Percentiles rank a stretch among this genome's conserved stretches.
Conservation (phyloP, 2,888 invertebrate genomes). For the Macropis europaea region DNA sequence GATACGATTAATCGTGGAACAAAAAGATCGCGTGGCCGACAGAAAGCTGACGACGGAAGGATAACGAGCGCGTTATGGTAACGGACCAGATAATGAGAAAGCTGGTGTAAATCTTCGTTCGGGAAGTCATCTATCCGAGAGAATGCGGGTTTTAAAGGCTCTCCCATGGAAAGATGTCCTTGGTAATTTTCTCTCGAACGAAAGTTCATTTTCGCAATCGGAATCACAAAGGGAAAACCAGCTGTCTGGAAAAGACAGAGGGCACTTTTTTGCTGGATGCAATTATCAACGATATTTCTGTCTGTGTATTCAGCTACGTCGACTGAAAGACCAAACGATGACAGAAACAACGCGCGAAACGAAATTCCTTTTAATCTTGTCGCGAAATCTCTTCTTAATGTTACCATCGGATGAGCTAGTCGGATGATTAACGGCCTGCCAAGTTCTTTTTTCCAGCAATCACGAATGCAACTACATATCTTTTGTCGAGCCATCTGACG, state of each 20-base stretch:
- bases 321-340: too few species aligned
- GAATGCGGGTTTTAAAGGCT: conserved; percentile 21
- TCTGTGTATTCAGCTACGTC: too few species aligned
- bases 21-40: background rate
- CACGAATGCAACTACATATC: conserved; percentile 12
- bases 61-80: conserved; percentile 40
- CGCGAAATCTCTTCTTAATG: too few species aligned
- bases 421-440: too few species aligned
- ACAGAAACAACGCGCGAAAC: too few species aligned
- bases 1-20: too few species aligned
- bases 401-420: too few species aligned
- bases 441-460: conserved; percentile 3
- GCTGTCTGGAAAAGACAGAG: background rate
- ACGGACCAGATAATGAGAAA: conserved; percentile 31
- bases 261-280: background rate
- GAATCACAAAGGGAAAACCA: background rate
- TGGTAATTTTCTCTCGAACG: conserved; percentile 36
- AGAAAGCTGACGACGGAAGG: conserved; percentile 14
- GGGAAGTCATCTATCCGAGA: conserved; percentile 25
- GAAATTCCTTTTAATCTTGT: too few species aligned
- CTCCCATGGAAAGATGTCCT: background rate
- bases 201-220: background rate
- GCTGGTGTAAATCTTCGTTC: conserved; percentile 29
- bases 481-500: background rate
- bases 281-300: conserved; percentile 42